Base-by-base conservation (phyloP, 1,140 invertebrate genomes). In the Lethocerus indicus region DNA sequence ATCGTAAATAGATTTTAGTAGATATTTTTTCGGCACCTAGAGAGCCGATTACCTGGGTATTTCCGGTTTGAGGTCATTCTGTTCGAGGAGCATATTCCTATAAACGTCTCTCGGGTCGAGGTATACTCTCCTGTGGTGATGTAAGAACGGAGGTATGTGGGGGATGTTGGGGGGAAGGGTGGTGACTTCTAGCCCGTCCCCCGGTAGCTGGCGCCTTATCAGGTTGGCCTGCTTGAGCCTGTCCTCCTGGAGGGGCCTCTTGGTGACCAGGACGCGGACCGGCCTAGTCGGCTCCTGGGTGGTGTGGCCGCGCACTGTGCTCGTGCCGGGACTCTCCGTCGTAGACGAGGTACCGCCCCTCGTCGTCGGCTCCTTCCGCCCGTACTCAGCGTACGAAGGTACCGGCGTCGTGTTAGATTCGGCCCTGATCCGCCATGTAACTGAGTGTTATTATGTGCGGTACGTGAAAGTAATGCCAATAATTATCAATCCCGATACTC, bases 211-310 rank as follows among this genome's bases (percentile, higher is more conserved):
- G 73, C 21, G 76, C 57, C 23, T 75, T 71, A 44, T 74, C 71
- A 27, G 74, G 75, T 54, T 80, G 79, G 7, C 79, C 71, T 44
- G 26, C n/a, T n/a, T n/a, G n/a, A n/a, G n/a, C 3, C 77, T 3
- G 71, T 0, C 62, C 60, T 14, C 63, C 3, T 68, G 65, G 0
- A 66, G 24, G 0, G 69, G 68, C 50, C 68, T 54, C 50, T 69
- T 71, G 0, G 67, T 59, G 6, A 70, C 67, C 2, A 68, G 50
- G 12, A 69, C 59, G 29, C 60, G 62, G 13, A 45, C 28, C 6
- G 46, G 52, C 25, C 61, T 52, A 23, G 67, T 62, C 18, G 68
- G 64, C 0, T 63, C 61, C 35, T 68, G 65, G 16, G 67, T 65
- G 0, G 64, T 49, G n/a, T n/a, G 3, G 45, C 28, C 43, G 3